Evolutionary conservation across 2,113 vertebrate species (phyloP).

Genomic region (Rhinolophus sinicus): DNA sequence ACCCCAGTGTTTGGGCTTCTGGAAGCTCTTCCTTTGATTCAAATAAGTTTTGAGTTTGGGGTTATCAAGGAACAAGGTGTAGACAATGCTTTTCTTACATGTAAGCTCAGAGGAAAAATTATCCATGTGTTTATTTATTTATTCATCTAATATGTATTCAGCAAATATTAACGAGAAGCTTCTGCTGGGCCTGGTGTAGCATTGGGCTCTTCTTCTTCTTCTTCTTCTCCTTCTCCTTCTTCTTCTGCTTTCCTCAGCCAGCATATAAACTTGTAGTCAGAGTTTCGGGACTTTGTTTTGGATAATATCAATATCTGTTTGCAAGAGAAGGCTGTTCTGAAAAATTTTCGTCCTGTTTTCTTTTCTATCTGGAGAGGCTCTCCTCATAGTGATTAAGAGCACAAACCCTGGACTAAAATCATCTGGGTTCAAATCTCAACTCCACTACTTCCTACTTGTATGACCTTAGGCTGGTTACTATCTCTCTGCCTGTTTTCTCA

Average conservation of each 20-base stretch:
- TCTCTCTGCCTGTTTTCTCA: not conserved
- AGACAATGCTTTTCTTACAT: not conserved
- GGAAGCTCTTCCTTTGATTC: not conserved
- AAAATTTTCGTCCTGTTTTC: not conserved
- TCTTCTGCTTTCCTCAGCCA: not conserved
- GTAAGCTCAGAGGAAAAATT: not conserved
- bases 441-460: not conserved
- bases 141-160: not conserved
- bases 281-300: not conserved
- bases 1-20: not conserved
- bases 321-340: not conserved
- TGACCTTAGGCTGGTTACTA: not conserved
- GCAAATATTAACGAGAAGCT: slow-evolving; percentile 16
- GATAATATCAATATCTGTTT: not conserved
- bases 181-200: not conserved
- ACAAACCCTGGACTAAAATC: not conserved
- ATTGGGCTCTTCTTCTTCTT: not conserved
- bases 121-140: not conserved
- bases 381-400: not conserved
- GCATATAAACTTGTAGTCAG: not conserved
- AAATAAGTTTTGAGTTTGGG: not conserved
- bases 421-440: not conserved
- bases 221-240: not conserved
- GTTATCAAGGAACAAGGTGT: not conserved
- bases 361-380: not conserved